Base-by-base conservation (phyloP, 2,888 invertebrate genomes). In the Malthinus seriepunctatus region DNA sequence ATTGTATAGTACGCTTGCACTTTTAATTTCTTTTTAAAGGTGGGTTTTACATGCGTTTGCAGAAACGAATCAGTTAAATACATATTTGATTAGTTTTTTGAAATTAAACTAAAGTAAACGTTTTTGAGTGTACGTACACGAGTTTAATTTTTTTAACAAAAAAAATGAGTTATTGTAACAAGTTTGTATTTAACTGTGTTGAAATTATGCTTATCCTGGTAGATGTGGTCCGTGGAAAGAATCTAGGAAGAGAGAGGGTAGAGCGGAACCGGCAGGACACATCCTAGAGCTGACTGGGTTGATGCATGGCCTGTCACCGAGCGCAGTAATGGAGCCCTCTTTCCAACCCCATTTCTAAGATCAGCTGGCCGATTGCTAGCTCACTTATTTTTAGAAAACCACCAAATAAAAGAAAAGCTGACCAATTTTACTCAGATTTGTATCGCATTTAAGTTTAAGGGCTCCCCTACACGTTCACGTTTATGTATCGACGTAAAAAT, bases 251-350 rank as follows among this genome's bases (percentile, higher is more conserved):
- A 34, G 42, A 54, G 46, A 51, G 54, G 61, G 56, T 51, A 59
- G 63, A 63, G 58, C 65, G 62, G 63, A 59, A 57, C 57, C 56
- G 56, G 59, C 57, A 54, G 63, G 59, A 64, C 63, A 66, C 66
- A 67, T 70, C 69, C 69, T 69, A 68, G 68, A 67, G 63, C 64
- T 67, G 69, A 69, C 67, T 68, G 64, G 63, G 63, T 71, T 73
- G 72, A 73, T 73, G 63, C 68, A 73, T 72, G 66, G 63, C 69
- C 72, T 71, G 71, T 72, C 72, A 64, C 67, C 69, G 69, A 51
- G 57, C 67, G 58, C 67, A 67, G 69, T 71, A 73, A 71, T 72
- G 71, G 71, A 70, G 69, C 71, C 66, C 59, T 69, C 68, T 68
- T 66, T 64, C 64, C 65, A 56, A 66, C 64, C 59, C 56, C 63